Conservation (phyloP, 2,113 vertebrate genomes). For the Myiopsitta monachus region DNA sequence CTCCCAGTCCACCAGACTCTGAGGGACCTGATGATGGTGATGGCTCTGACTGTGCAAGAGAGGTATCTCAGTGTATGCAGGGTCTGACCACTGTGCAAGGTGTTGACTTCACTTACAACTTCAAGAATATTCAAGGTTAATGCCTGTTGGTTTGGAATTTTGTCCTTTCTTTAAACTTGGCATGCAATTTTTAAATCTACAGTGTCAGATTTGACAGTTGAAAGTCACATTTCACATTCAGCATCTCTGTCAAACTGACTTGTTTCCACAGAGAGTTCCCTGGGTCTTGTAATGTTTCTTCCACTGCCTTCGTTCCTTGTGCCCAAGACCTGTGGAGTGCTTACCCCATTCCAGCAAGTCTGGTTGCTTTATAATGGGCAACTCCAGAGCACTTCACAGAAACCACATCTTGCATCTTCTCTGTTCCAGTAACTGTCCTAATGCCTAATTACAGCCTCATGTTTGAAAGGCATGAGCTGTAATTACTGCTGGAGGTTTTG, state of each 20-base stretch:
- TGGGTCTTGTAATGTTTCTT: neutral
- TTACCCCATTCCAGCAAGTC: neutral
- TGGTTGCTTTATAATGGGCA: constrained; percentile 4
- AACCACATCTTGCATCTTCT: constrained; percentile 22
- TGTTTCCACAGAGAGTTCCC: neutral
- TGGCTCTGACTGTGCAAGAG: neutral
- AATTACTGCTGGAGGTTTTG: constrained; percentile 36
- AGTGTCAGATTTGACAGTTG: neutral
- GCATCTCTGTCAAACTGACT: neutral
- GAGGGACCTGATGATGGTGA: neutral
- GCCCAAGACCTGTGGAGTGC: neutral
- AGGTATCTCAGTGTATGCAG: neutral
- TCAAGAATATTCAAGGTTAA: neutral
- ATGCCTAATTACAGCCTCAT: constrained; percentile 16
- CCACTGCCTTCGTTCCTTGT: neutral
- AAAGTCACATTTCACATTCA: neutral
- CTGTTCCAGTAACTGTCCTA: neutral
- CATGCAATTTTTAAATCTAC: neutral
- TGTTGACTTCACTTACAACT: neutral
- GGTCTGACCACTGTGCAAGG: neutral
- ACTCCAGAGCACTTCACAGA: neutral
- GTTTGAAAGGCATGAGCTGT: neutral
- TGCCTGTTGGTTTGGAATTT: neutral
- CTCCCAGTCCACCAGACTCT: neutral
- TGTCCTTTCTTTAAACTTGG: neutral